These are phyloP conservation scores for Homarus americanus DNA, from an alignment of 1,140 invertebrate genomes.

Conservation along the genomic window DNA sequence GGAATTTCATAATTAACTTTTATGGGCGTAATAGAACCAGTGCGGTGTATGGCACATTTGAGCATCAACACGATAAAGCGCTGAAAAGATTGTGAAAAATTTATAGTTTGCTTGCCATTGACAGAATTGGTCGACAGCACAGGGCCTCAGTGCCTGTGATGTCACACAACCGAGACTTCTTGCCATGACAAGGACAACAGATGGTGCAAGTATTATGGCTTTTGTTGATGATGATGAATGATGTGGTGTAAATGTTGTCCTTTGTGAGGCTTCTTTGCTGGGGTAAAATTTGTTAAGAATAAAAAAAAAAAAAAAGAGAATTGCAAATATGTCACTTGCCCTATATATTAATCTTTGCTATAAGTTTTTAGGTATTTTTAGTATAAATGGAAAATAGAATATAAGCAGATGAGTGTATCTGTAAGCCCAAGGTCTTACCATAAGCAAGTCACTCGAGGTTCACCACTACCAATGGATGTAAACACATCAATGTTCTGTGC, in stretches of 20 bases:
- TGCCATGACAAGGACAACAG: constrained; percentile 50
- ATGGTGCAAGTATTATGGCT: constrained; percentile 59
- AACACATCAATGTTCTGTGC: too few species aligned
- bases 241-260: constrained; percentile 45
- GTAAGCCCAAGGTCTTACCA: not conserved
- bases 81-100: constrained; percentile 29
- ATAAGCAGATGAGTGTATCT: not conserved
- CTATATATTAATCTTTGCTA: constrained; percentile 12
- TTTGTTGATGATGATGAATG: constrained; percentile 49
- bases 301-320: not conserved
- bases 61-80: not conserved
- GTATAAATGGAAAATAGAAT: not conserved
- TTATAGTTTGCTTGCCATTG: constrained; percentile 52
- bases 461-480: not conserved
- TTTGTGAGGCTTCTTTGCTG: constrained; percentile 41
- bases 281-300: not conserved
- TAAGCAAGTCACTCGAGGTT: not conserved
- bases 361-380: not conserved
- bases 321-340: constrained; percentile 29
- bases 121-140: constrained; percentile 66
- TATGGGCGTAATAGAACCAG: not conserved
- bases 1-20: not conserved
- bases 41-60: constrained; percentile 11
- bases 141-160: constrained; percentile 66
- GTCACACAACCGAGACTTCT: constrained; percentile 46